Evolutionary conservation across 37 sponge, comb jelly and placozoan genomes (phyloP), one percentile per base, ranked within the genome.

Genomic region (Agelas oroides): DNA sequence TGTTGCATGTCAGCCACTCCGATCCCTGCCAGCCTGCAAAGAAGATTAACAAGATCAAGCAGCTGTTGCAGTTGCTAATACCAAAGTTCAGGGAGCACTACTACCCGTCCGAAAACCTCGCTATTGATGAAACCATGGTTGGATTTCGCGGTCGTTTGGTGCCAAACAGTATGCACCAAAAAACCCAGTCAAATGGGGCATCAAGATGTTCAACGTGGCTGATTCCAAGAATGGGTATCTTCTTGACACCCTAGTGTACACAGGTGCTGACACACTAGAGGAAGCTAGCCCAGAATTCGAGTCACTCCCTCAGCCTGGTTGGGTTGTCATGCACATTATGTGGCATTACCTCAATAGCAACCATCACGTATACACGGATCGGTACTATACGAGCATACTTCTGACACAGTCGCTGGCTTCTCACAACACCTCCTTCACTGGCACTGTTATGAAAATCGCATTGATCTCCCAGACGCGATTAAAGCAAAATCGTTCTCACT

Each of bases 111-210:
- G 68, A 35, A 35, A 24, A 62, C 6, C 41, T 83, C 6, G 63
- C 74, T 18, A 53, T 72, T 25, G 83, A 83, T 36, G 76, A 84
- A 55, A 64, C 69, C 5, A 84, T 84, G 77, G 37, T 84, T 34
- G 38, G 71, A 0, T 78, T 86, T 54, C 41, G 61, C 30, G 76
- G 77, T 16, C 65, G 85, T 65, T 75, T 76, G 77, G 70, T 27
- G 21, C 56, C 30, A 75, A 52, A 23, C 85, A 84, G 41, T 84
- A 84, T 34, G 76, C 62, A 27, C 82, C 70, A 39, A 64, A 62
- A 64, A 63, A 79, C 52, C 79, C 66, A 32, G 35, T 65, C 40
- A 83, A 83, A 62, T 84, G 54, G 65, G 85, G 85, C 6, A 40
- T 76, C 53, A 84, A 84, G 36, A 67, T 70, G 1, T 84, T 84